A percentile compares a stretch with the other conserved stretches of the same genome.
Evolutionary conservation across 2,888 invertebrate genomes (phyloP).

Genomic region (Toxonevra muliebris): DNA sequence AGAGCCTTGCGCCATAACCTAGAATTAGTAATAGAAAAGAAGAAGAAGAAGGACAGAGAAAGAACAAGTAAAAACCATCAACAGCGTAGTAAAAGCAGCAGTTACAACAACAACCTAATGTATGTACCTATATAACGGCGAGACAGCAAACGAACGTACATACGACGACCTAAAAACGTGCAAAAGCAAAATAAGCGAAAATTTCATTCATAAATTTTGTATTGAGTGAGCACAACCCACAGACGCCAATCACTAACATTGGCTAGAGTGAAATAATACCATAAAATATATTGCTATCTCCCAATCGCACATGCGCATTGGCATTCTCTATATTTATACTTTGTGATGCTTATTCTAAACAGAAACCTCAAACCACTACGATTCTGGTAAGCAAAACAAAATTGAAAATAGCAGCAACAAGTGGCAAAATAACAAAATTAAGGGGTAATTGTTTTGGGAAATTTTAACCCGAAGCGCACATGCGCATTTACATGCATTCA

Average conservation of each 20-base stretch:
- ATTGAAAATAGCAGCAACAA: no score
- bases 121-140: neutral
- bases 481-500: constrained; percentile 41
- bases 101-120: no score
- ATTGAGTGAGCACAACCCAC: no score
- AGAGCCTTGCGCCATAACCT: no score
- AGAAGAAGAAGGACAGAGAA: neutral
- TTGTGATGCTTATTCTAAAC: constrained; percentile 20
- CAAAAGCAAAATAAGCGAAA: neutral
- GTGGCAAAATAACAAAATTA: constrained; percentile 21
- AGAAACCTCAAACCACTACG: constrained; percentile 25
- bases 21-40: no score
- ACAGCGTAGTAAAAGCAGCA: no score
- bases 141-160: neutral
- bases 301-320: neutral
- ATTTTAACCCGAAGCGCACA: constrained; percentile 44
- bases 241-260: no score
- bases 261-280: no score
- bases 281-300: no score
- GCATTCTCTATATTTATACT: neutral
- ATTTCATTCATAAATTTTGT: constrained; percentile 35
- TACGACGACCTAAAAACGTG: neutral
- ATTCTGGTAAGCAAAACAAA: constrained; percentile 12
- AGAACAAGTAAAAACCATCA: no score
- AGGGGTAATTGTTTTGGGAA: constrained; percentile 62